Evolutionary conservation across 2,113 vertebrate species (phyloP).

Genomic region (Rana temporaria): DNA sequence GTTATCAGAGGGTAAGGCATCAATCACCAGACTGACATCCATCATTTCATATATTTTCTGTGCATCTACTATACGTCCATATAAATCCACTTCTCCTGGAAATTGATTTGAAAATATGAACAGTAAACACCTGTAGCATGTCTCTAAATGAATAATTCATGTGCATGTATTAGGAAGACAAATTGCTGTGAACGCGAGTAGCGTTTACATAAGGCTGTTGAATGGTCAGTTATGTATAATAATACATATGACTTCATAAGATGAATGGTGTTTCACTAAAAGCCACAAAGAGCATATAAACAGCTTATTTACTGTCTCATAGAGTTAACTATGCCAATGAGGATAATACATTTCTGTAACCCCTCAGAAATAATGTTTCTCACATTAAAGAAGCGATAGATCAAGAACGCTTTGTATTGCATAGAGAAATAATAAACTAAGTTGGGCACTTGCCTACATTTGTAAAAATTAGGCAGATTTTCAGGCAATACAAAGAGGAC

Average conservation of each 20-base stretch:
- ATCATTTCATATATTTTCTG: background rate
- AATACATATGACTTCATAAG: conserved; percentile 52
- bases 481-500: no score
- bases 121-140: conserved; percentile 12
- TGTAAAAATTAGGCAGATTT: no score
- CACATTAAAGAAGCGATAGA: conserved; percentile 42
- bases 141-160: conserved; percentile 20
- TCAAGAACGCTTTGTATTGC: background rate
- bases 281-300: conserved; percentile 26
- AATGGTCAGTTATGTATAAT: conserved; percentile 11
- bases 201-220: conserved; percentile 25
- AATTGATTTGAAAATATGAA: background rate
- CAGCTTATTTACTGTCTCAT: conserved; percentile 45
- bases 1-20: background rate
- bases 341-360: conserved; percentile 30
- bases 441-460: no score
- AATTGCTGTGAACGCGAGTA: background rate
- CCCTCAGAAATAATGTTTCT: conserved; percentile 15
- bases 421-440: background rate
- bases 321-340: background rate
- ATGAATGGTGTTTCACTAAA: conserved; percentile 36
- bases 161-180: conserved; percentile 19
- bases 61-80: background rate
- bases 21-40: background rate
- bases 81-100: background rate